phyloP scores from a whole-genome alignment of 2,113 vertebrate species.

The Mustelus asterias region DNA sequence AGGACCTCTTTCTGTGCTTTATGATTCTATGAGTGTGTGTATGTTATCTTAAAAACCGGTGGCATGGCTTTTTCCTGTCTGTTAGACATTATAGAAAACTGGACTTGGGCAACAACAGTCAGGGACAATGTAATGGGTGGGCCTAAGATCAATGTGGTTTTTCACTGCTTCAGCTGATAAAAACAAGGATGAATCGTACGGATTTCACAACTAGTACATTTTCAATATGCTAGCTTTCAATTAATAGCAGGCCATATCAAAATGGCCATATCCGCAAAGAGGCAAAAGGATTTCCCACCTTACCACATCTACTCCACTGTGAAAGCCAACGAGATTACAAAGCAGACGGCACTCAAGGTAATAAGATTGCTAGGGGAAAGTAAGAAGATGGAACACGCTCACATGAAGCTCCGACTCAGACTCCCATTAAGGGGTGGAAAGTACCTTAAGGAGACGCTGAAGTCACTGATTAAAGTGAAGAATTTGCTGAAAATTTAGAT shows the following conservation, averaged over 20 bases:
- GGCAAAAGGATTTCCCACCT: not conserved
- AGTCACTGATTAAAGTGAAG: slow-evolving; percentile 81
- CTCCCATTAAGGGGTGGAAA: slow-evolving; percentile 86
- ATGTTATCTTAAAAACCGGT: not conserved
- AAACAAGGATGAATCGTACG: not conserved
- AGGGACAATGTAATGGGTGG: not conserved
- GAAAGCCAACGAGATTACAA: no score
- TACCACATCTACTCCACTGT: no score
- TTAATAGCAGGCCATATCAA: no score
- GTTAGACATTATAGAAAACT: not conserved
- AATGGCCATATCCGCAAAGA: not conserved
- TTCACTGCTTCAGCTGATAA: not conserved
- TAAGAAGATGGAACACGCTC: slow-evolving; percentile 88
- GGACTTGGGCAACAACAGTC: not conserved
- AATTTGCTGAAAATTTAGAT: slow-evolving; percentile 78
- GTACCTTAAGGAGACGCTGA: slow-evolving; percentile 88
- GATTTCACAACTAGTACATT: not conserved
- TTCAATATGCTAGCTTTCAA: not conserved
- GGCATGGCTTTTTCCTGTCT: not conserved
- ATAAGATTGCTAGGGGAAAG: slow-evolving; percentile 86
- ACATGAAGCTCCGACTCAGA: slow-evolving; percentile 82
- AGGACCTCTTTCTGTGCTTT: not conserved
- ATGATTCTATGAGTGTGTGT: not conserved
- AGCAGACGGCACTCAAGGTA: slow-evolving; percentile 75
- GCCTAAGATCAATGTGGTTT: not conserved